Evolutionary conservation across 2,113 vertebrate genomes (phyloP), one percentile per base, ranked within the genome.

Genomic region (Eolophus roseicapilla): DNA sequence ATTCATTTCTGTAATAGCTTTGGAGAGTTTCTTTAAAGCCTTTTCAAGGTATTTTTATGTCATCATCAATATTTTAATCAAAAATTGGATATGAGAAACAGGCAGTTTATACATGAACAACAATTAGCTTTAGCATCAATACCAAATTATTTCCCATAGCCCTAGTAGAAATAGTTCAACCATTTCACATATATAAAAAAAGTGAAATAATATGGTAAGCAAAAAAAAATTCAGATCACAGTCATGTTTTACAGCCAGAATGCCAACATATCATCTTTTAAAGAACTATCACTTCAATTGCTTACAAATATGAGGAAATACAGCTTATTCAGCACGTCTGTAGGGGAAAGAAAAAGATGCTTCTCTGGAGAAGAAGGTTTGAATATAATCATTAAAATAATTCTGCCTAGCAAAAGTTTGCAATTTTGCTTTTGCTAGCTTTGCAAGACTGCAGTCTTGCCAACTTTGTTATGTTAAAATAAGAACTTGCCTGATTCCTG

Each of bases 301-400:
- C 85, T 80, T 97, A 94, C 90, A 81, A 82, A 70, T 92, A 76
- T 43, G 57, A 90, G 83, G 64, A 96, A 92, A 83, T 75, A 70
- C 9, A 95, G 92, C 95, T 97, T 95, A 94, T 86, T 96, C 96
- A 96, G 94, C 95, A 94, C 7, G 7, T 88, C 44, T 67, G 7
- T 39, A 60, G 46, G 43, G 13, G 47, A 43, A 20, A 65, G 74
- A 24, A 17, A 71, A 23, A 44, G n/a, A 74, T 83, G 57, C 68
- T 79, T 90, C 68, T 77, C 65, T 23, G 23, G 33, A 73, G 73
- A 79, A 78, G 44, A 53, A 64, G 33, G 29, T 71, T 96, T 81
- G 79, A 82, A 92, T 82, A 37, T 18, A 47, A 92, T 67, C 63
- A 71, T 88, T 93, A 96, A 81, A 80, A 87, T 91, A 77, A 92